phyloP scores from a whole-genome alignment of 92 coral and sea anemone genomes.

The Isaurus tuberculatus region DNA sequence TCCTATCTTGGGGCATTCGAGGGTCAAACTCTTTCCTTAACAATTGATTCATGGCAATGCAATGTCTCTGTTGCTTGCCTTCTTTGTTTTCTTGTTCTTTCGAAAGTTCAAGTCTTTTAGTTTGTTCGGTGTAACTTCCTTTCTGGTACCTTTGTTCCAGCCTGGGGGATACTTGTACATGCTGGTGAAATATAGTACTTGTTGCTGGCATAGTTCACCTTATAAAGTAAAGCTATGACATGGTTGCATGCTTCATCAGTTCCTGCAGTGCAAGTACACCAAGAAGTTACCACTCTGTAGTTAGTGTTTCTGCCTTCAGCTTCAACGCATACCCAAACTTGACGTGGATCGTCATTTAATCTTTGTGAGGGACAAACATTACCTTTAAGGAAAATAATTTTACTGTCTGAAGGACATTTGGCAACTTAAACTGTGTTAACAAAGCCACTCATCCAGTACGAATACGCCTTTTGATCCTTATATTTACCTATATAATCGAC shows the following conservation, averaged over 20 bases:
- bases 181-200: conserved; percentile 36
- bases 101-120: neutral
- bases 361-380: conserved; percentile 46
- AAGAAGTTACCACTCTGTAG: neutral
- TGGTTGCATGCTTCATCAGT: conserved; percentile 46
- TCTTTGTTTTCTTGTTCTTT: conserved; percentile 31
- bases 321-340: conserved; percentile 37
- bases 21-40: conserved; percentile 38
- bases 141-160: conserved; percentile 38
- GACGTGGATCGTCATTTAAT: conserved; percentile 31
- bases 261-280: conserved; percentile 51
- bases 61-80: conserved; percentile 19
- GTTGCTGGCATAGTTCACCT: conserved; percentile 1
- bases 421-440: conserved; percentile 53
- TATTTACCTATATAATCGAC: conserved; percentile 33
- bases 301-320: neutral
- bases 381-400: conserved; percentile 41
- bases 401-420: too few relatives aligned
- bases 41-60: conserved; percentile 17
- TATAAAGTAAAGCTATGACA: conserved; percentile 33
- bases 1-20: conserved; percentile 25
- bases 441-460: conserved; percentile 59
- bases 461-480: conserved; percentile 52
- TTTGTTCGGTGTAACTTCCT: conserved; percentile 26
- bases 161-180: conserved; percentile 48